Conservation (phyloP, 1,140 invertebrate species). For the Pseudobourletiella spinata region DNA sequence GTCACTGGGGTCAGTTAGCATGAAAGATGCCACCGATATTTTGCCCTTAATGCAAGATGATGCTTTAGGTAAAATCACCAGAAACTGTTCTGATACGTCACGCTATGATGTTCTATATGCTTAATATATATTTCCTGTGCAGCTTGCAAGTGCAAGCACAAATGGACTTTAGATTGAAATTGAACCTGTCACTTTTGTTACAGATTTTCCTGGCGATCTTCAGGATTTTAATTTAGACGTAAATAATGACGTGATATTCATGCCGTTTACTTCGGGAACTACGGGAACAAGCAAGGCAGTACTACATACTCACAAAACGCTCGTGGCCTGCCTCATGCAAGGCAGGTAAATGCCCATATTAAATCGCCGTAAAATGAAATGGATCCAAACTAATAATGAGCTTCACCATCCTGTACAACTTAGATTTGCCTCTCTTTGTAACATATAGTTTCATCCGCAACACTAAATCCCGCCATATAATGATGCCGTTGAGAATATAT, state of each 20-base stretch:
- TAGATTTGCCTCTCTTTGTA: neutral
- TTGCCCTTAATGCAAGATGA: neutral
- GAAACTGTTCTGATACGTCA: no score
- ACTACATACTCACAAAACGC: neutral
- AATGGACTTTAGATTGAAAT: no score
- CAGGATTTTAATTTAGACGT: slow-evolving; percentile 7
- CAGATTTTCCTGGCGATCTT: neutral
- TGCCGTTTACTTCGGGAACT: neutral
- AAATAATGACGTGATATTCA: slow-evolving; percentile 6
- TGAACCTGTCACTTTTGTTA: neutral
- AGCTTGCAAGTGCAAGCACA: no score
- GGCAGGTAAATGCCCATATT: slow-evolving; percentile 1
- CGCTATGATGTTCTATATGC: no score
- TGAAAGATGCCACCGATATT: neutral
- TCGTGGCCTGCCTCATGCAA: neutral
- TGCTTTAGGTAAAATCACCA: neutral
- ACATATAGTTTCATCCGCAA: neutral
- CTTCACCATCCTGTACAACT: neutral
- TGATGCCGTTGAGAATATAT: slow-evolving; percentile 7
- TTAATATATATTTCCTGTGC: no score
- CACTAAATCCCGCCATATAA: neutral
- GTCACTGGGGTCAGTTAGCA: neutral
- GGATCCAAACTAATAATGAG: neutral
- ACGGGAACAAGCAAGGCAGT: neutral
- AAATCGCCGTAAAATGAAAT: no score